Evolutionary conservation across 1,140 invertebrate genomes (phyloP).

Genomic region (Hycleus phaleratus): DNA sequence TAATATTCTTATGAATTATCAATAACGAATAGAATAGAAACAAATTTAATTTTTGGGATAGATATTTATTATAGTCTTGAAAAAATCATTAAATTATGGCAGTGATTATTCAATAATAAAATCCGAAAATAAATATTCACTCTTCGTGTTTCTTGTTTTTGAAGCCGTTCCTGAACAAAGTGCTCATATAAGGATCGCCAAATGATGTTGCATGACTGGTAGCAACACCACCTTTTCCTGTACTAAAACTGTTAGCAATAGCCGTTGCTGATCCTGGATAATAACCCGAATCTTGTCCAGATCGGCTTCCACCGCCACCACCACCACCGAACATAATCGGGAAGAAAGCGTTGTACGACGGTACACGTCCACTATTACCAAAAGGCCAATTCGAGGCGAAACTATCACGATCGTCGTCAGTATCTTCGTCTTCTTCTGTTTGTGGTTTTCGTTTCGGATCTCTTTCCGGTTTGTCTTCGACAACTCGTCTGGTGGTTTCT

Average conservation of each 20-base stretch:
- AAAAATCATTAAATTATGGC: too few species aligned
- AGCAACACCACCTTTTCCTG: slow-evolving; percentile 56
- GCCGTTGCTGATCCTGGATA: slow-evolving; percentile 48
- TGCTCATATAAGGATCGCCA: slow-evolving; percentile 42
- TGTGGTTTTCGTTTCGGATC: slow-evolving; percentile 9
- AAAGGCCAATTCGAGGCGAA: slow-evolving; percentile 28
- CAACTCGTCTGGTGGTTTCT: background rate
- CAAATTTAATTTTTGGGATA: too few species aligned
- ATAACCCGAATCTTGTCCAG: slow-evolving; percentile 40
- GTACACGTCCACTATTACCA: slow-evolving; percentile 26
- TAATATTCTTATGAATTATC: too few species aligned
- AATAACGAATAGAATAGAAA: too few species aligned
- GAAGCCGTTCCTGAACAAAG: slow-evolving; percentile 15
- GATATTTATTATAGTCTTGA: too few species aligned
- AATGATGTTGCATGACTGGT: slow-evolving; percentile 61
- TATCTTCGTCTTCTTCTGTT: slow-evolving; percentile 11
- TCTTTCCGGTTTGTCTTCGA: slow-evolving; percentile 12
- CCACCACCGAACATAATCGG: slow-evolving; percentile 51
- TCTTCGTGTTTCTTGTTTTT: slow-evolving; percentile 1
- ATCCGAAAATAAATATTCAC: too few species aligned
- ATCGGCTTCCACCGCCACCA: slow-evolving; percentile 36
- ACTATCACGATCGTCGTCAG: slow-evolving; percentile 30
- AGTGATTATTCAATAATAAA: too few species aligned
- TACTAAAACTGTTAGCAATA: slow-evolving; percentile 63
- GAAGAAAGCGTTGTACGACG: slow-evolving; percentile 48